Evolutionary conservation across 2,888 invertebrate genomes (phyloP), one percentile per base, ranked within the genome.

Genomic region (Drosophila cognata): DNA sequence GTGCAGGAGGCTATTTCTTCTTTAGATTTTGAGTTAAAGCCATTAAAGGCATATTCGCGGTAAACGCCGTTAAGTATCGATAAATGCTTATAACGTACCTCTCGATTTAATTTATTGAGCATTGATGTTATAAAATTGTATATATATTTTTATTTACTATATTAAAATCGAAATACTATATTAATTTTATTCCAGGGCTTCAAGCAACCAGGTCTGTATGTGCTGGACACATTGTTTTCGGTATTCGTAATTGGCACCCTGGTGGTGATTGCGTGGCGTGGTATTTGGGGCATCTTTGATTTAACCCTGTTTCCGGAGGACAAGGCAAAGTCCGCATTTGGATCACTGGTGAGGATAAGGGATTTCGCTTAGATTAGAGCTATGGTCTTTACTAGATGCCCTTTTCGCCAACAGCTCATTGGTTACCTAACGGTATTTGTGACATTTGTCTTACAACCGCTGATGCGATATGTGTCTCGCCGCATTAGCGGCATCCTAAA

Each of bases 201-300:
- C 85, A 94, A 94, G 91, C 96, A 96, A 92, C 95, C 95, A 71
- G 94, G 94, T 25, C 94, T 97, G 69, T 97, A 97, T 93, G 94
- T 97, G 75, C 93, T 97, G 92, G 98, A 98, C 94, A 97, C 97
- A 92, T 94, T 97, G 71, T 97, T 98, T 94, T 97, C 97, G 13
- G 97, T 97, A 77, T 94, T 96, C 33, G 95, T 98, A 67, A 96
- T 97, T 79, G 97, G 97, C 0, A 96, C 96, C 0, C 94, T 98
- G 76, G 97, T 97, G 57, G 97, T 98, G 3, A 96, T 97, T 92
- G 97, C 97, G 55, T 98, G 98, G 98, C 94, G 97, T 84, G 97
- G 98, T 33, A 94, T 96, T 33, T 98, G 97, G 97, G 96, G 96
- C 8, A 94, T 97, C 58, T 94, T 97, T 60, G 98, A 98, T 93